Conservation (phyloP, 2,113 vertebrate species). For the Trogon melanurus region DNA sequence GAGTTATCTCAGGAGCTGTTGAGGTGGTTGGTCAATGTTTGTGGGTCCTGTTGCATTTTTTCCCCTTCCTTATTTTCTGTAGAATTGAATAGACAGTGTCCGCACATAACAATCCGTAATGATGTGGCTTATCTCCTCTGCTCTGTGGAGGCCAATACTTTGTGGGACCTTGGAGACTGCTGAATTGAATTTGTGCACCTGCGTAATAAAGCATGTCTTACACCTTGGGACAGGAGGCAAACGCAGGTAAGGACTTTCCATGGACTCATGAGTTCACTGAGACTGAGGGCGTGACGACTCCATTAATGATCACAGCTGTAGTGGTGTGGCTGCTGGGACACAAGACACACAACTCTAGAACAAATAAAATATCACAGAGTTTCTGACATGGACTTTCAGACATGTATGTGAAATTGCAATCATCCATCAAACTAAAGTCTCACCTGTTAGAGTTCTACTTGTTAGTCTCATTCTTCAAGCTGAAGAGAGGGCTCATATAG, state of each 20-base stretch:
- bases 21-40: neutral
- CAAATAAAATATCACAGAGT: neutral
- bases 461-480: neutral
- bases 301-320: neutral
- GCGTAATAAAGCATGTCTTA: neutral
- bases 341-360: neutral
- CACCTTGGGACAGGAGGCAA: neutral
- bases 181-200: neutral
- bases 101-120: accelerated
- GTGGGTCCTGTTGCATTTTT: neutral
- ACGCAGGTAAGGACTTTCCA: neutral
- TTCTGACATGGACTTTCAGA: neutral
- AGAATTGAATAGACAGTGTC: neutral
- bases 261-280: neutral
- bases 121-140: neutral
- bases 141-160: neutral
- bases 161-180: neutral
- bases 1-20: neutral
- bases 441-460: neutral
- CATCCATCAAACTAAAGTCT: neutral
- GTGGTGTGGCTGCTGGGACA: neutral
- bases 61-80: neutral
- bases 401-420: neutral
- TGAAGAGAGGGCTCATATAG: neutral
- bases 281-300: neutral